These are phyloP conservation scores for Falco punctatus DNA, from an alignment of 2,113 vertebrate species.

Conservation along the genomic window DNA sequence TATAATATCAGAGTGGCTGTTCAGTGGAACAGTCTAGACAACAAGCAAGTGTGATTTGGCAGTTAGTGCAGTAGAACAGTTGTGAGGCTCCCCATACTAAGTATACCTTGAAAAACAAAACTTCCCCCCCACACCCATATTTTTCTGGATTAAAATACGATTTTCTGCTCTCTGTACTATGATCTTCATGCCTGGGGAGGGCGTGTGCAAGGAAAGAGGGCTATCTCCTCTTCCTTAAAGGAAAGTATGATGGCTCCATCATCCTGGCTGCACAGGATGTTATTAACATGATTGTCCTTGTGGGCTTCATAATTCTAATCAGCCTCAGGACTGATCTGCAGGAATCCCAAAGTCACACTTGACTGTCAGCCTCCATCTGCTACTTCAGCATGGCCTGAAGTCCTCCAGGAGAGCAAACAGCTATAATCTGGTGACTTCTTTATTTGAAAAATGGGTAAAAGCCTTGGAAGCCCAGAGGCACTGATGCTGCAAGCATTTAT, in stretches of 20 bases:
- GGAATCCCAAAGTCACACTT: neutral
- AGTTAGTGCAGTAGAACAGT: neutral
- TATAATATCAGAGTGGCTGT: neutral
- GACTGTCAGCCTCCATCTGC: constrained; percentile 32
- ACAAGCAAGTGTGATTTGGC: neutral
- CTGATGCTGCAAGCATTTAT: neutral
- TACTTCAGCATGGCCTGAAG: neutral
- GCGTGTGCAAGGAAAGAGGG: neutral
- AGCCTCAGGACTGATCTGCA: neutral
- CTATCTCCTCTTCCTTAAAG: neutral
- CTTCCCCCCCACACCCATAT: too few relatives aligned
- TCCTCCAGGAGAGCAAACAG: neutral
- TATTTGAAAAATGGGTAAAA: neutral
- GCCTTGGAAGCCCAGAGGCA: neutral
- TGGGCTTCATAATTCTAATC: neutral
- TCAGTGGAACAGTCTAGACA: neutral
- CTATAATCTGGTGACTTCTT: neutral
- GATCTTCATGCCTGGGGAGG: neutral
- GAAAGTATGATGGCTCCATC: neutral
- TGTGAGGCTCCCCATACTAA: neutral
- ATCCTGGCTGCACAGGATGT: neutral
- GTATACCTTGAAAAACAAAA: neutral
- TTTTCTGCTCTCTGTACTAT: neutral
- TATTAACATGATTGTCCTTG: neutral
- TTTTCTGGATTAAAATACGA: neutral